Evolutionary conservation across 2,888 invertebrate species (phyloP), one percentile per base, ranked within the genome.

Genomic region (Merodon equestris): DNA sequence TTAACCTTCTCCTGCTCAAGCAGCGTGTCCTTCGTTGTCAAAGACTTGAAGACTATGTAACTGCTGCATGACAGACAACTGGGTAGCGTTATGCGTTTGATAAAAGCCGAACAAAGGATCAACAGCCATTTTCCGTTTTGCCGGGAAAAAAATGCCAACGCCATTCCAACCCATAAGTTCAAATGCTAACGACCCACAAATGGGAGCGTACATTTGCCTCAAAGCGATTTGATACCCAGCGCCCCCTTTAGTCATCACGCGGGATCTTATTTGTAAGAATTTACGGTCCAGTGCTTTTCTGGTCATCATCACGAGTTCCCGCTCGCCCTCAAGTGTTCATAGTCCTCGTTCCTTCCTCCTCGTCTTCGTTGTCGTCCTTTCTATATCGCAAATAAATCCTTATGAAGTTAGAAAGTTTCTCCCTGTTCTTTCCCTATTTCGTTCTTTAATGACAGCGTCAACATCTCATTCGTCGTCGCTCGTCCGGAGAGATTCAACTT

Each of bases 111-210:
- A 27, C 27, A 75, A 68, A 74, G 57, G 48, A 58, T 63, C 68
- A 74, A 51, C n/a, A n/a, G n/a, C 68, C 51, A 40, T 51, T 68
- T 57, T 68, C 63, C 13, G 54, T 44, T 44, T 57, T 72, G 15
- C 27, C 18, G 18, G 40, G 10, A 54, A 47, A 7, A 40, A 50
- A 15, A 27, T 27, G 13, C 38, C 14, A 4, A 34, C 13, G 13
- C 12, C 13, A 48, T 42, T 14, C 15, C 47, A 2, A n/a, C 27
- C 12, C 53, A 2, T 58, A 56, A 66, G 72, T 77, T 77, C 76
- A 77, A 72, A 77, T 72, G 76, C 57, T 72, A 72, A 77, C 76
- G 76, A 72, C 72, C 67, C 72, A 67, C 51, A 42, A 15, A 9
- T 19, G 40, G 27, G 27, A 27, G 27, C 27, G 27, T 7, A 42